Evolutionary conservation across 1,140 invertebrate species (phyloP).

Genomic region (Paralvinella palmiformis): DNA sequence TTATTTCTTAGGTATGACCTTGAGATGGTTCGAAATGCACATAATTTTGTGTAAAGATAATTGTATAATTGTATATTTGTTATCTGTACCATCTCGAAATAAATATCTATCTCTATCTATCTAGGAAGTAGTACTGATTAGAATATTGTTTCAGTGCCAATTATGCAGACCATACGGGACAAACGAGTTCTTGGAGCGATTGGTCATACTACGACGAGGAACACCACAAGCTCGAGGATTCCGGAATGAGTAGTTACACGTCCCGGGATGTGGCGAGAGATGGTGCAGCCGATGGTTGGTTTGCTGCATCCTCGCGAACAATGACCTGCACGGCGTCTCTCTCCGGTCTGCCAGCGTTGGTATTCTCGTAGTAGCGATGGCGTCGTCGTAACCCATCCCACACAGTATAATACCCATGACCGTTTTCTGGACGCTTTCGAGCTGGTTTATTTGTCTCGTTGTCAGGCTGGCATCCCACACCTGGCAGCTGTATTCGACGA

Average conservation of each 20-base stretch:
- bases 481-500: background rate
- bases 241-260: no score
- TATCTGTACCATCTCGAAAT: no score
- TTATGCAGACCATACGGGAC: background rate
- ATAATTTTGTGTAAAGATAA: no score
- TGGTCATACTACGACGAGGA: background rate
- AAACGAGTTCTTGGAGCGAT: background rate
- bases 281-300: no score
- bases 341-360: constrained; percentile 2
- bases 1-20: no score
- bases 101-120: no score
- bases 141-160: no score
- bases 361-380: background rate
- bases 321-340: background rate
- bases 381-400: background rate
- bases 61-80: no score
- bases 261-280: no score
- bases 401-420: no score
- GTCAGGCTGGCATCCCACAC: background rate
- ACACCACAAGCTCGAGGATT: background rate
- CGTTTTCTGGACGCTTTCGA: background rate
- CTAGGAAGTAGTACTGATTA: no score
- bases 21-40: no score
- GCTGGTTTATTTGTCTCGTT: background rate
- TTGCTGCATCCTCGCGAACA: background rate